Evolutionary conservation across 1,140 invertebrate genomes (phyloP).

Genomic region (Dermatophagoides farinae): DNA sequence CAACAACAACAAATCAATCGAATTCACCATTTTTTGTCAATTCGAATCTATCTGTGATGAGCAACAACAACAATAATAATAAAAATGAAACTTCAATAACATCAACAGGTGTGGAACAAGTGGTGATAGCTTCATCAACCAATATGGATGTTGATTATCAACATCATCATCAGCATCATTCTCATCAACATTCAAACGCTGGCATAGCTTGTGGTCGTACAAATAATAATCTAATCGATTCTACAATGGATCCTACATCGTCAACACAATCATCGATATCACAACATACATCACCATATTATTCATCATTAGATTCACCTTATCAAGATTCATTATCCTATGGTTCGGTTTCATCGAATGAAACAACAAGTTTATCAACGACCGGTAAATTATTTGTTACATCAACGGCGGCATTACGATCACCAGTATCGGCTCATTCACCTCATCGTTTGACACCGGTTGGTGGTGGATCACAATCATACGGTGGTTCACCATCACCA

Average conservation of each 20-base stretch:
- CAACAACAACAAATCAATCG: not conserved
- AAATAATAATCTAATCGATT: not conserved
- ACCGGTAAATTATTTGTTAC: not conserved
- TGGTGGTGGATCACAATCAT: not conserved
- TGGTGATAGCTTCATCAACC: not conserved
- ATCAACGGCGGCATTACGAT: not conserved
- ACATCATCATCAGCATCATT: not conserved
- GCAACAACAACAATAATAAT: not conserved
- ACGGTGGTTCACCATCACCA: not conserved
- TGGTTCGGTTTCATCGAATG: not conserved
- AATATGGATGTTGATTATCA: not conserved
- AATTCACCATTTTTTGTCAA: not conserved
- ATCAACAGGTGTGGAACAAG: conserved; percentile 1
- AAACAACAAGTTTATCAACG: not conserved
- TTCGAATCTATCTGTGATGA: conserved; percentile 13
- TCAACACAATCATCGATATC: not conserved
- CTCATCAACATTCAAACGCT: not conserved
- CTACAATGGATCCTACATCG: conserved; percentile 3
- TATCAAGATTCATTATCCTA: no score
- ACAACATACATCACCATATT: no score
- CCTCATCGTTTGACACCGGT: not conserved
- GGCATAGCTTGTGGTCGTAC: conserved; percentile 20
- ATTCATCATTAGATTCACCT: no score
- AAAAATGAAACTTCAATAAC: not conserved
- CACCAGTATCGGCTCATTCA: not conserved